Percentiles rank a stretch among this genome's conserved stretches.
Evolutionary conservation across 2,888 invertebrate genomes (phyloP).

Genomic region (Blastobasis adustella): DNA sequence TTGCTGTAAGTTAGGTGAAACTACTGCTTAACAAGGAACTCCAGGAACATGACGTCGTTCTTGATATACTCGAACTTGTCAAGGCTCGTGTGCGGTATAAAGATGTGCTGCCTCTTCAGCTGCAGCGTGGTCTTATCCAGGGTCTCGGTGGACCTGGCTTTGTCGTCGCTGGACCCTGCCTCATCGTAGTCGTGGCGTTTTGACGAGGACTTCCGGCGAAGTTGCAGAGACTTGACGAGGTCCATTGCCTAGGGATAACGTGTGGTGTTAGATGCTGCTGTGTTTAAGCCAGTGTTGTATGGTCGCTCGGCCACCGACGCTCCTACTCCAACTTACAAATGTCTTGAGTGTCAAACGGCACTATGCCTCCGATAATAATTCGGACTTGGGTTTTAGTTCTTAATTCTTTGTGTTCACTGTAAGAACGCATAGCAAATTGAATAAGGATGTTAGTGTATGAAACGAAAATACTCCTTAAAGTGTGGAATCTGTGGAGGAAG

Average conservation of each 20-base stretch:
- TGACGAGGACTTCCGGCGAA: slow-evolving; percentile 56
- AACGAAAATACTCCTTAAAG: too few relatives aligned
- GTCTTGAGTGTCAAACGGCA: too few relatives aligned
- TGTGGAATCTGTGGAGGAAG: too few relatives aligned
- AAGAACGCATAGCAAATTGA: too few relatives aligned
- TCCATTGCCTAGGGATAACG: slow-evolving; percentile 67
- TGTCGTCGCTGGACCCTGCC: slow-evolving; percentile 25
- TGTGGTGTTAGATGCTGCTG: neutral
- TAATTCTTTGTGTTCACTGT: too few relatives aligned
- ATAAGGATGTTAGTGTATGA: too few relatives aligned
- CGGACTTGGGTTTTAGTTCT: too few relatives aligned
- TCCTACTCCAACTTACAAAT: too few relatives aligned
- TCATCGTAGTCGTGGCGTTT: slow-evolving; percentile 54
- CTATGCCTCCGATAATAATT: too few relatives aligned
- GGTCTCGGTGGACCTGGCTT: slow-evolving; percentile 38
- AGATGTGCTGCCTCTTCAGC: slow-evolving; percentile 74
- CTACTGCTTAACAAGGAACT: slow-evolving; percentile 62
- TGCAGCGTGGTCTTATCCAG: slow-evolving; percentile 50
- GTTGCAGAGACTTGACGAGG: slow-evolving; percentile 76
- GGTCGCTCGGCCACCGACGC: too few relatives aligned
- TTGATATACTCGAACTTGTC: slow-evolving; percentile 76
- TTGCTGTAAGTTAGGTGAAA: too few relatives aligned
- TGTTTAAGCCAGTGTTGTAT: too few relatives aligned
- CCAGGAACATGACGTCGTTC: slow-evolving; percentile 76
- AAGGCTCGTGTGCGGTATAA: slow-evolving; percentile 78